Percentiles rank a stretch among this genome's conserved stretches.
Evolutionary conservation across 2,113 vertebrate species (phyloP).

Genomic region (Emydura subglobosa): DNA sequence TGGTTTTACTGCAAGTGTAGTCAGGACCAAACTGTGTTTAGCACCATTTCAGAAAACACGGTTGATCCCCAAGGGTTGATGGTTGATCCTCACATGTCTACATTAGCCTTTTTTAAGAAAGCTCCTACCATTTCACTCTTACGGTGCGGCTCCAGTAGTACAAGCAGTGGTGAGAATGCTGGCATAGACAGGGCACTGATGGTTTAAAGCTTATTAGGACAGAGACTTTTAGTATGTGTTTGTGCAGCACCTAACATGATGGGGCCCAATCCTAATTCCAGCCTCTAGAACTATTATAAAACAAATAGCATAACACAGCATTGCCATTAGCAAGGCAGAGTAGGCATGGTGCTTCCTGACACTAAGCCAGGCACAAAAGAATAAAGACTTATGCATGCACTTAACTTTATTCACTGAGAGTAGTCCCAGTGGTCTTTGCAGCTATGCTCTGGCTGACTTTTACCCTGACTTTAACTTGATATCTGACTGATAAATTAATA

Average conservation of each 20-base stretch:
- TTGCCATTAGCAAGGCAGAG: neutral
- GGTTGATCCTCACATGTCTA: neutral
- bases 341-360: neutral
- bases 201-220: accelerated
- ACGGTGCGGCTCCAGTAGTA: accelerated
- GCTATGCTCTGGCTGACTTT: neutral
- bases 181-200: neutral
- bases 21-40: neutral
- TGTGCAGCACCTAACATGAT: neutral
- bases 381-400: neutral
- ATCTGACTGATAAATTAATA: neutral
- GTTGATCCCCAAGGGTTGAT: neutral
- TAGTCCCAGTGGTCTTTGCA: neutral
- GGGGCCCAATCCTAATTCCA: neutral
- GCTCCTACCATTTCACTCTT: neutral
- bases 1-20: neutral
- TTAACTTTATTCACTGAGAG: neutral
- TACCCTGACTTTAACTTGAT: neutral
- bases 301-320: neutral
- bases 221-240: neutral
- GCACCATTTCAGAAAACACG: neutral
- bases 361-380: neutral
- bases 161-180: neutral
- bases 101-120: neutral
- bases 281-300: neutral